These are phyloP conservation scores for Theonella swinhoei DNA, from an alignment of 37 sponge, comb jelly and placozoan genomes.

Conservation along the genomic window DNA sequence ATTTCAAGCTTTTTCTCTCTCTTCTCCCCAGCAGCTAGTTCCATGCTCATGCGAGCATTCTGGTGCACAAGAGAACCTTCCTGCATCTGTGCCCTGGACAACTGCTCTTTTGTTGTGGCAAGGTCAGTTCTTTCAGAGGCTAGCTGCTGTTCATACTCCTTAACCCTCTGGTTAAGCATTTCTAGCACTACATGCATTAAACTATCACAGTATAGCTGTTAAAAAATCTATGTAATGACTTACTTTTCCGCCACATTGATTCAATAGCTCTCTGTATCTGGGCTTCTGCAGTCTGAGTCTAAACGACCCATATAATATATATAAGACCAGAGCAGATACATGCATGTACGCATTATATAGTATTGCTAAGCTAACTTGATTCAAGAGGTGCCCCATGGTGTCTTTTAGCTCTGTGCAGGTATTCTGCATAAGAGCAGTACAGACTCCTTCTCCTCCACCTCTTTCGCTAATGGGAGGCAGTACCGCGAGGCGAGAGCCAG, in stretches of 20 bases:
- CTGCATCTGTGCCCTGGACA: background rate
- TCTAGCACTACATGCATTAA: conserved; percentile 43
- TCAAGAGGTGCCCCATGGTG: conserved; percentile 42
- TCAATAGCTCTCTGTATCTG: conserved; percentile 44
- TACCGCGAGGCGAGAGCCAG: conserved; percentile 19
- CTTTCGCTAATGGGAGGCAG: conserved; percentile 6
- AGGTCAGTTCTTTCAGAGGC: conserved; percentile 6
- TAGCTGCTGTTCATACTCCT: conserved; percentile 20
- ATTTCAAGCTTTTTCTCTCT: conserved; percentile 9
- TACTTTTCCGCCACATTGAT: conserved; percentile 55
- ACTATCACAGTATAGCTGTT: background rate
- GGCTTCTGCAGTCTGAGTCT: conserved; percentile 46
- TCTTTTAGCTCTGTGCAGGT: conserved; percentile 35
- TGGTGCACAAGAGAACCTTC: conserved; percentile 52
- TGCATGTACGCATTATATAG: background rate
- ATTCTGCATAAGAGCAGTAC: conserved; percentile 2
- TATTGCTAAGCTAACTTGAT: conserved; percentile 14
- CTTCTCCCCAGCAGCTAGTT: conserved; percentile 30
- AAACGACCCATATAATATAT: too few relatives aligned
- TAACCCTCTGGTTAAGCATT: conserved; percentile 9
- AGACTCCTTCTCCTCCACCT: background rate
- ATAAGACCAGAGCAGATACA: background rate
- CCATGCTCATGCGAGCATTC: conserved; percentile 39
- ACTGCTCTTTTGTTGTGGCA: background rate
- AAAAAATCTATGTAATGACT: conserved; percentile 4